phyloP scores from a whole-genome alignment of 2,888 invertebrate genomes.

The Meiosimyza decipiens region DNA sequence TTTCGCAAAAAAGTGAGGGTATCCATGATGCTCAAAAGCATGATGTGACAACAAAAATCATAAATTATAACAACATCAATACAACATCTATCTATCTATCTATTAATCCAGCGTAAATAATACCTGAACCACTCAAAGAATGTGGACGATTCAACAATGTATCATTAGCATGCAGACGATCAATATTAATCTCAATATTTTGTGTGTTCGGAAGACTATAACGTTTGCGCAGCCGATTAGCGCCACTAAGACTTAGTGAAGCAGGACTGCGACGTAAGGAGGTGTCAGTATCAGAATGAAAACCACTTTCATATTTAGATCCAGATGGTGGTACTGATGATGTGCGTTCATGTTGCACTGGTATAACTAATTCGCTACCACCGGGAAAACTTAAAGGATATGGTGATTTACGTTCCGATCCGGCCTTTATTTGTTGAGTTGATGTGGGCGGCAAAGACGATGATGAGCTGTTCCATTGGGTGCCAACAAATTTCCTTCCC shows the following conservation, averaged over 20 bases:
- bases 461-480: conserved; percentile 57
- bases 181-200: conserved; percentile 63
- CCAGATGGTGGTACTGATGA: conserved; percentile 26
- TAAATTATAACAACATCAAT: neutral
- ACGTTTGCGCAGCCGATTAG: conserved; percentile 60
- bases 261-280: conserved; percentile 37
- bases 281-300: conserved; percentile 57
- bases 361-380: conserved; percentile 72
- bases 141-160: conserved; percentile 49
- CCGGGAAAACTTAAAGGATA: conserved; percentile 68
- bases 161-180: conserved; percentile 63
- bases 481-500: conserved; percentile 68
- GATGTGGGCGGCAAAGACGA: conserved; percentile 38
- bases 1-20: too few species aligned
- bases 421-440: conserved; percentile 23
- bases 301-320: conserved; percentile 47
- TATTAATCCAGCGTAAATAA: conserved; percentile 4
- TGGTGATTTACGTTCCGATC: conserved; percentile 49
- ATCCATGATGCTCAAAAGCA: conserved; percentile 8
- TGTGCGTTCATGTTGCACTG: conserved; percentile 74
- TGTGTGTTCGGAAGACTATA: conserved; percentile 64
- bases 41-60: conserved; percentile 46
- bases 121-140: conserved; percentile 54
- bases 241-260: conserved; percentile 22
- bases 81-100: neutral